Conservation (phyloP, 2,888 invertebrate genomes). For the Subacronicta megacephala region DNA sequence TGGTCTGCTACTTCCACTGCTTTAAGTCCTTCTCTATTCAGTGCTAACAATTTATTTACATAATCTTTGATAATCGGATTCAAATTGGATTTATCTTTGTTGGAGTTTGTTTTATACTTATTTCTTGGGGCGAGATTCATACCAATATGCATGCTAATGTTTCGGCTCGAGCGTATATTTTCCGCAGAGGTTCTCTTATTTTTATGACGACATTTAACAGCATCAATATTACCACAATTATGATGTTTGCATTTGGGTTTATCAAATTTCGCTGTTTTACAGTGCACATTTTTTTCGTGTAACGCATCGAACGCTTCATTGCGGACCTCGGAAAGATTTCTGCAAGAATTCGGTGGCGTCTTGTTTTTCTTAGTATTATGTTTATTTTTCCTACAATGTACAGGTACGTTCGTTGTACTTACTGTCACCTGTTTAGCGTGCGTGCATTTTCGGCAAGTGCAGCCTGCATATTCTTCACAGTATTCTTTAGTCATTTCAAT, state of each 20-base stretch:
- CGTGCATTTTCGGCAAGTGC: conserved; percentile 65
- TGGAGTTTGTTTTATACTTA: conserved; percentile 40
- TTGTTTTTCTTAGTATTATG: conserved; percentile 32
- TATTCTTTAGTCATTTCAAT: conserved; percentile 48
- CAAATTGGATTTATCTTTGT: conserved; percentile 47
- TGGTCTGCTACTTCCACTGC: conserved; percentile 81
- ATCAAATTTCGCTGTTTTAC: conserved; percentile 9
- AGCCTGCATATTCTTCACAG: conserved; percentile 53
- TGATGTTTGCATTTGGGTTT: conserved; percentile 52
- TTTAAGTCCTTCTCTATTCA: conserved; percentile 79
- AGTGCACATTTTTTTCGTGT: conserved; percentile 28
- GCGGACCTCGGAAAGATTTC: conserved; percentile 46
- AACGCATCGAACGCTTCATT: conserved; percentile 30
- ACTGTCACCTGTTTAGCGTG: conserved; percentile 44
- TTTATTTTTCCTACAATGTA: conserved; percentile 38
- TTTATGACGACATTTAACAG: conserved; percentile 44
- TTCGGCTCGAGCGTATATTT: conserved; percentile 48
- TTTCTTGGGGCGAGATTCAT: conserved; percentile 44
- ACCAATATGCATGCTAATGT: conserved; percentile 19
- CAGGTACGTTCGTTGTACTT: conserved; percentile 34
- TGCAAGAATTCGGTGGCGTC: conserved; percentile 73
- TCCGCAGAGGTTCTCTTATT: conserved; percentile 47
- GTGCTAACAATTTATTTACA: conserved; percentile 76
- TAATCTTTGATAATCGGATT: conserved; percentile 81
- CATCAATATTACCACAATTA: conserved; percentile 49